These are phyloP conservation scores for Pyrochroa serraticornis DNA, from an alignment of 2,888 invertebrate species.

Conservation along the genomic window DNA sequence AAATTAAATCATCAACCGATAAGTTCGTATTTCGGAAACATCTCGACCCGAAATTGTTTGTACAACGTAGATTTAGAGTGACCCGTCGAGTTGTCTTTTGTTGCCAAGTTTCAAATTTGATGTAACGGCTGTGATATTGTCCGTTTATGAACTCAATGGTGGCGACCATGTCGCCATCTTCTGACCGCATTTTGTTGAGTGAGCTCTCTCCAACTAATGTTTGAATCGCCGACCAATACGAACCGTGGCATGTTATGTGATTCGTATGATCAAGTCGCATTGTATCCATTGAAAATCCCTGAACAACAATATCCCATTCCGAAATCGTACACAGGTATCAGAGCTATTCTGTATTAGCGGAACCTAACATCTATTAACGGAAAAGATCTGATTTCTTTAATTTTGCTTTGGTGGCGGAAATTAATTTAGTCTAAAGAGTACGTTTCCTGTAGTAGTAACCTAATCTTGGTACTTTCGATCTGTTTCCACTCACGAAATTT, in stretches of 20 bases:
- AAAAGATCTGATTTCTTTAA: conserved; percentile 18
- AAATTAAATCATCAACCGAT: too few relatives aligned
- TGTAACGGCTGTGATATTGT: too few relatives aligned
- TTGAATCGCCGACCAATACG: not conserved
- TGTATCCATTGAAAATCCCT: conserved; percentile 5
- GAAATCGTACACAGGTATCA: conserved; percentile 40
- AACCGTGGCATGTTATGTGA: conserved; percentile 1
- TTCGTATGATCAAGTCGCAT: not conserved
- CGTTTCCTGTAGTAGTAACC: not conserved
- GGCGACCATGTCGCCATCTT: not conserved
- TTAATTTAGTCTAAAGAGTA: conserved; percentile 3
- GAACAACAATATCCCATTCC: conserved; percentile 23
- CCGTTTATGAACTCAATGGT: too few relatives aligned
- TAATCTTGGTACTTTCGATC: not conserved
- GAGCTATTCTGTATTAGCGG: conserved; percentile 44
- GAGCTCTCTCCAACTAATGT: conserved; percentile 5
- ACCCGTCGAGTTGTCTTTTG: too few relatives aligned
- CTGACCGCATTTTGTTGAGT: conserved; percentile 16
- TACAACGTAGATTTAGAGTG: too few relatives aligned
- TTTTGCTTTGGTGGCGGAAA: conserved; percentile 29
- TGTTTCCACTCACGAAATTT: not conserved
- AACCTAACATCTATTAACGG: conserved; percentile 23
- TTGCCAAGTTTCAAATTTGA: too few relatives aligned
- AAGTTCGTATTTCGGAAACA: too few relatives aligned
- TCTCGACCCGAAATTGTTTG: too few relatives aligned